Evolutionary conservation across 2,888 invertebrate species (phyloP).

Genomic region (Electrophaes corylata): DNA sequence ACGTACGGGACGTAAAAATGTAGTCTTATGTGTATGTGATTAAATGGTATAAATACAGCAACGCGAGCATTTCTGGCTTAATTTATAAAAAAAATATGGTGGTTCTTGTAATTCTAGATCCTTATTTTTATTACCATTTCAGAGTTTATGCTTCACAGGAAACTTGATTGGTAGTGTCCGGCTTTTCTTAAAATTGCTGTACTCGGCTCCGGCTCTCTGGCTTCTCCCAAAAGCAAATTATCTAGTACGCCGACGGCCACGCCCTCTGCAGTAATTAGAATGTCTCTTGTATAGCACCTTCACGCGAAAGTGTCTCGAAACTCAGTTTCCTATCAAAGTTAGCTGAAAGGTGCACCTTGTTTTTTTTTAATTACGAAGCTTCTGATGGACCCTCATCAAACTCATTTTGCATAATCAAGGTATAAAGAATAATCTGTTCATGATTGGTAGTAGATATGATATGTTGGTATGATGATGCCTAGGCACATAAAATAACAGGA

Average conservation of each 20-base stretch:
- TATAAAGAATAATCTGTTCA: neutral
- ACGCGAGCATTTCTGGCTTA: too few relatives aligned
- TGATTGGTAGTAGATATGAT: neutral
- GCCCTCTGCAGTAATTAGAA: constrained; percentile 72
- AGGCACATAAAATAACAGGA: too few relatives aligned
- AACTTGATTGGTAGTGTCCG: neutral
- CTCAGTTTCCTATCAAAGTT: constrained; percentile 44
- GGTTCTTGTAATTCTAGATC: too few relatives aligned
- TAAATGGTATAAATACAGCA: too few relatives aligned
- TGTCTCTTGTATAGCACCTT: constrained; percentile 59
- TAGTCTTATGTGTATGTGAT: too few relatives aligned
- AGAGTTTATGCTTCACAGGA: neutral
- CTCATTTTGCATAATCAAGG: constrained; percentile 20
- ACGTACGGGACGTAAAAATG: too few relatives aligned
- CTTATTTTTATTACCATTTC: too few relatives aligned
- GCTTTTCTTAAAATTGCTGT: constrained; percentile 1
- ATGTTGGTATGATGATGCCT: too few relatives aligned
- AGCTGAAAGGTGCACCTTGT: constrained; percentile 23
- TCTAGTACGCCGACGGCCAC: constrained; percentile 45
- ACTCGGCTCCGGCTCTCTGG: neutral
- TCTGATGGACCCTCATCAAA: constrained; percentile 3
- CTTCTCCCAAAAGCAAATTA: constrained; percentile 9
- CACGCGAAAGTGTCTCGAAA: constrained; percentile 44
- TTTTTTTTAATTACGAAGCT: constrained; percentile 28
- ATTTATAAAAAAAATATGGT: too few relatives aligned